Base-by-base conservation (phyloP, 2,797 vertebrate genomes). In the Natrix natrix region DNA sequence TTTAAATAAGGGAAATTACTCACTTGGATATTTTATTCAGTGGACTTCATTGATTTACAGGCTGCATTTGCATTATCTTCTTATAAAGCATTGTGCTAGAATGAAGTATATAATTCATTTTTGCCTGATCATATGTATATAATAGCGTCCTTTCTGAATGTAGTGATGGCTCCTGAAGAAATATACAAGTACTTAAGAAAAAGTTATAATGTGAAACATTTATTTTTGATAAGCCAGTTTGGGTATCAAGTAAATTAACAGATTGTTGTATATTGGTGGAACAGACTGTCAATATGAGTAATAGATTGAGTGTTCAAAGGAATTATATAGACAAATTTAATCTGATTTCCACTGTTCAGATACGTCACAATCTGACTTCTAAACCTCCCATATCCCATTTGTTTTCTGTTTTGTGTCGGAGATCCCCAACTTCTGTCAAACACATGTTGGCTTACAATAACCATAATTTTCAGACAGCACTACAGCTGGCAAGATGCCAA, bases 21-120 rank as follows among this genome's bases (percentile, higher is more conserved):
- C 66, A 24, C 4, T 86, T 63, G 91, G 22, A 61, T 48, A 20
- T 74, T 87, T 69, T 93, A 83, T 60, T 89, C 94, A 20, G 63
- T 69, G 56, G 93, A 60, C 10, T 26, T 60, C 74, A 86, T 90
- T 78, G 91, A 94, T 24, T 87, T 28, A 37, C 1, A 57, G 92
- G 17, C 43, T 87, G 90, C 59, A 54, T 4, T 91, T 90, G n/a
- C 14, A n/a, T 95, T 94, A 26, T 88, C 93, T 92, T 20, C 4
- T 20, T 24, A 60, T 88, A 12, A n/a, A 16, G 16, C 52, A 7
- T 37, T 63, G 55, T 52, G 54, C 22, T 88, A 20, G 16, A 43
- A 90, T 20, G 48, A 55, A 12, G 5, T 13, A 43, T 57, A 14
- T 66, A 63, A 86, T 0, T 6, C 48, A 88, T 22, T 89, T 94